Evolutionary conservation across 2,888 invertebrate species (phyloP).

Genomic region (Chrysopilus asiliformis): DNA sequence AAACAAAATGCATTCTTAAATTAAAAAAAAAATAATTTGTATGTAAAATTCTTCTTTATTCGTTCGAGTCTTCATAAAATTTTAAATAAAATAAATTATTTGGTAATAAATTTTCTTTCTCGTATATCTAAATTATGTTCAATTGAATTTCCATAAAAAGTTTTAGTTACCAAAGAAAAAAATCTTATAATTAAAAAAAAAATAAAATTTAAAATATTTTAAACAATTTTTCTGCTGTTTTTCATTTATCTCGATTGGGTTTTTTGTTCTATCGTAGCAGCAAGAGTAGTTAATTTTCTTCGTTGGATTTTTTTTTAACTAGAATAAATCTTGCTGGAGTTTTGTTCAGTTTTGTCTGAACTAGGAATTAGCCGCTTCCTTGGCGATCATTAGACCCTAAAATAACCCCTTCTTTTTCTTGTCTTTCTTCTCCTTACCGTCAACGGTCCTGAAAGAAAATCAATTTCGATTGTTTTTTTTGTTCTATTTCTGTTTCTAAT

Average conservation of each 20-base stretch:
- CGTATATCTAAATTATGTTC: no score
- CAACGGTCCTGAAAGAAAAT: constrained; percentile 52
- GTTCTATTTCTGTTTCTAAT: no score
- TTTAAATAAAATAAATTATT: no score
- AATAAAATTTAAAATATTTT: no score
- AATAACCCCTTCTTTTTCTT: constrained; percentile 87
- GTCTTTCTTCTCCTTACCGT: constrained; percentile 78
- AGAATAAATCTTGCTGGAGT: constrained; percentile 1
- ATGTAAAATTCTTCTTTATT: no score
- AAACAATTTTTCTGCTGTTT: constrained; percentile 2
- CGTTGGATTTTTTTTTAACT: background rate
- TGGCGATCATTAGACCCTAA: constrained; percentile 37
- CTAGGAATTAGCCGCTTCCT: constrained; percentile 4
- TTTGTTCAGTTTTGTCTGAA: constrained; percentile 40
- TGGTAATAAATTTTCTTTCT: no score
- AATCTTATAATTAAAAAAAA: no score
- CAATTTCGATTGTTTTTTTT: constrained; percentile 11
- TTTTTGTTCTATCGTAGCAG: background rate
- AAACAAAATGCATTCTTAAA: no score
- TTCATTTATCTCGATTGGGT: background rate
- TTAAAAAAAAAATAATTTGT: no score
- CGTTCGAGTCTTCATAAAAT: no score
- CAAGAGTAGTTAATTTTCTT: background rate
- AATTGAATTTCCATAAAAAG: no score
- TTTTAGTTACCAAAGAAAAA: no score